These are phyloP conservation scores for Zaprionus davidi DNA, from an alignment of 1,140 invertebrate species.

Conservation along the genomic window DNA sequence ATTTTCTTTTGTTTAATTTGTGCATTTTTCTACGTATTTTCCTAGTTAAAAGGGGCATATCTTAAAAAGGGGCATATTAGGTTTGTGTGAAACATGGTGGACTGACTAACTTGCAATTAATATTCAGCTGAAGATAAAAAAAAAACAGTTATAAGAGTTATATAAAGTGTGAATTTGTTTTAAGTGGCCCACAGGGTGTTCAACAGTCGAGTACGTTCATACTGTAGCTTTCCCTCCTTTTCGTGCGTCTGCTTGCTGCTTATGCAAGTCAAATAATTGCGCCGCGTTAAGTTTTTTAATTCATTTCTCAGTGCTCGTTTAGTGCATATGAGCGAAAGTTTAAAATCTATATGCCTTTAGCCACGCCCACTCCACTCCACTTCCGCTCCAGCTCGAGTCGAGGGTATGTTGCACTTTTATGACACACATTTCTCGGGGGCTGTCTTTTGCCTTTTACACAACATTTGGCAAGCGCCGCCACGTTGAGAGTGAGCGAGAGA, in stretches of 20 bases:
- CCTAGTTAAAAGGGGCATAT: too few species aligned
- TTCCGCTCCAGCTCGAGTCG: conserved; percentile 41
- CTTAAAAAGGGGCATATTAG: neutral
- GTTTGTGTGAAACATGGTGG: neutral
- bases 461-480: conserved; percentile 74
- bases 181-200: neutral
- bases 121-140: neutral
- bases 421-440: conserved; percentile 63
- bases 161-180: neutral
- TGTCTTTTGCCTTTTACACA: conserved; percentile 70
- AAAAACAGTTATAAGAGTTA: neutral
- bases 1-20: conserved; percentile 74
- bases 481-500: neutral
- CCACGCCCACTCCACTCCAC: conserved; percentile 8
- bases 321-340: conserved; percentile 51
- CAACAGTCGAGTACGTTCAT: neutral
- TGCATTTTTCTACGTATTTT: conserved; percentile 42
- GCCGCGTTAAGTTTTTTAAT: conserved; percentile 74
- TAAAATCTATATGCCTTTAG: conserved; percentile 9
- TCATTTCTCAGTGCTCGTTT: conserved; percentile 50
- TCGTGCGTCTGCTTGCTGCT: conserved; percentile 35
- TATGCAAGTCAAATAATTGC: conserved; percentile 75
- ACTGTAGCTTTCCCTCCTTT: conserved; percentile 8
- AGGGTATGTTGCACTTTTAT: conserved; percentile 65
- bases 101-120: too few species aligned